phyloP scores from a whole-genome alignment of 1,140 invertebrate genomes.

The Lasioglossum albipes region DNA sequence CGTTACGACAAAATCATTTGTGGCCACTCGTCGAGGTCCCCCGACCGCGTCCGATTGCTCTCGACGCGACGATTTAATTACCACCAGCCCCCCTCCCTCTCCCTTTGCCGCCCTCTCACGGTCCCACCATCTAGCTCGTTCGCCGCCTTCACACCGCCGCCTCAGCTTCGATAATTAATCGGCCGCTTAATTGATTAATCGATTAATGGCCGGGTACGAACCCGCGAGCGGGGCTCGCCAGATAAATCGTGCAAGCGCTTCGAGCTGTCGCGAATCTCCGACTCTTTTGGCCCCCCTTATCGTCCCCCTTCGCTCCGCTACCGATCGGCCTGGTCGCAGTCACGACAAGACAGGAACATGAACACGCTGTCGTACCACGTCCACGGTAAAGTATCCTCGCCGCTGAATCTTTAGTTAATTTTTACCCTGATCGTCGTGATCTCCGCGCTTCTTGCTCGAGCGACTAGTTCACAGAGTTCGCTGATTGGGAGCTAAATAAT shows the following conservation, averaged over 20 bases:
- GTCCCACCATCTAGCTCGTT: background rate
- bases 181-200: constrained; percentile 72
- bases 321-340: background rate
- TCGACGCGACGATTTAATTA: constrained; percentile 73
- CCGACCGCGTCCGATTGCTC: constrained; percentile 65
- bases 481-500: background rate
- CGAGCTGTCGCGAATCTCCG: constrained; percentile 43
- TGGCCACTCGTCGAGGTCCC: constrained; percentile 60
- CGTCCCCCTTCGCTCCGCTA: too few species aligned
- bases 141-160: constrained; percentile 35
- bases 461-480: background rate
- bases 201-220: constrained; percentile 59
- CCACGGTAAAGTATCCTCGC: constrained; percentile 18
- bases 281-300: background rate
- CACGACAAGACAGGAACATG: constrained; percentile 52
- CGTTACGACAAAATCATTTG: constrained; percentile 72
- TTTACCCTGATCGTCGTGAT: background rate
- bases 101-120: too few species aligned
- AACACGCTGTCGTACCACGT: constrained; percentile 24
- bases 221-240: constrained; percentile 30
- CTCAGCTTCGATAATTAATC: constrained; percentile 68
- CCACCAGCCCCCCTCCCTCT: constrained; percentile 25
- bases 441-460: background rate
- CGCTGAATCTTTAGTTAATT: constrained; percentile 41
- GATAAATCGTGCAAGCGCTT: constrained; percentile 55